Conservation (phyloP, 2,113 vertebrate genomes). For the Bombycilla garrulus region DNA sequence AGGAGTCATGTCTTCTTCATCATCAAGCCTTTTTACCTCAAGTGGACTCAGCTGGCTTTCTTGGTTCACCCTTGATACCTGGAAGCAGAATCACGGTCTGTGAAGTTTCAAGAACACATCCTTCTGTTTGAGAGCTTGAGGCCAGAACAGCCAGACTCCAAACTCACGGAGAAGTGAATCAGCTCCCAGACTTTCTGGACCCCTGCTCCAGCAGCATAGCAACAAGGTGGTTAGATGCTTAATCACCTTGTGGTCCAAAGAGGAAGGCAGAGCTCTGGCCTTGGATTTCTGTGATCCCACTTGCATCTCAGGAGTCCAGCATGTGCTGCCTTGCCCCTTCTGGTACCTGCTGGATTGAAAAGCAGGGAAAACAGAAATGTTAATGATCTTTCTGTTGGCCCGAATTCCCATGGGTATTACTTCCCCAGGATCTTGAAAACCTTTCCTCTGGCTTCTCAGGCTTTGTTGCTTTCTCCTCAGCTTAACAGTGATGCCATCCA, state of each 20-base stretch:
- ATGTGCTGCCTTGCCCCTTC: background rate
- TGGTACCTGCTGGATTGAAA: background rate
- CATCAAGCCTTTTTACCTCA: background rate
- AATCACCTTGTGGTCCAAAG: background rate
- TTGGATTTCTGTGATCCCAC: background rate
- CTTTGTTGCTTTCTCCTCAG: background rate
- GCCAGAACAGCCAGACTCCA: background rate
- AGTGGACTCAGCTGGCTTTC: background rate
- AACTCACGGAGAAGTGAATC: background rate
- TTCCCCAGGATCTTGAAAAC: background rate
- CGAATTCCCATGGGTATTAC: background rate
- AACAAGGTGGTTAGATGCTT: background rate
- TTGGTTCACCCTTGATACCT: background rate
- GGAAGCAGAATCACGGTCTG: background rate
- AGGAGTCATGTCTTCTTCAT: background rate
- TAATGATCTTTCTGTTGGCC: background rate
- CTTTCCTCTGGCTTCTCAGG: background rate
- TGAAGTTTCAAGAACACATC: background rate
- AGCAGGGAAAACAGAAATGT: background rate
- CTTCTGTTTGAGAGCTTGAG: background rate
- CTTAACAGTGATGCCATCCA: too few relatives aligned
- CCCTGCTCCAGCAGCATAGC: background rate
- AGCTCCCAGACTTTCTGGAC: background rate
- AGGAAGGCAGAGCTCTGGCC: background rate
- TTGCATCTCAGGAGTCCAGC: background rate